A percentile compares a stretch with the other conserved stretches of the same genome.
Evolutionary conservation across 1,140 invertebrate species (phyloP).

Genomic region (Drosophila azteca): DNA sequence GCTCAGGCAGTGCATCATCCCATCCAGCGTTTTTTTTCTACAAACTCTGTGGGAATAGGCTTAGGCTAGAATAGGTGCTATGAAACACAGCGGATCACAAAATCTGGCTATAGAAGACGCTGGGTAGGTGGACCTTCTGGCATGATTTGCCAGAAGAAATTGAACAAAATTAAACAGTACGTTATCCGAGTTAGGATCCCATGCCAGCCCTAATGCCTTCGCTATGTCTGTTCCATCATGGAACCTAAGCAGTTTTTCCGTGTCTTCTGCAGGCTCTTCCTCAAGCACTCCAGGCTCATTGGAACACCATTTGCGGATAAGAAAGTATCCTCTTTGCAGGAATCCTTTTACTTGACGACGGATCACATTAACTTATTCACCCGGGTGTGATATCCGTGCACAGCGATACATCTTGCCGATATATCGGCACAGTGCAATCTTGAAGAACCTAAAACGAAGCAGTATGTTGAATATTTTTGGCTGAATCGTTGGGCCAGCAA

Average conservation of each 20-base stretch:
- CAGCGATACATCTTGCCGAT: conserved; percentile 48
- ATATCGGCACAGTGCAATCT: conserved; percentile 16
- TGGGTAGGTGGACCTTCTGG: neutral
- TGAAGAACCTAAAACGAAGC: conserved; percentile 73
- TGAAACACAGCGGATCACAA: neutral
- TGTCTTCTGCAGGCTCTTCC: conserved; percentile 48
- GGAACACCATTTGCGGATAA: conserved; percentile 12
- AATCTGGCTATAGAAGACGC: neutral
- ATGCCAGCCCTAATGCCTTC: neutral
- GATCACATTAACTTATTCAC: conserved; percentile 29
- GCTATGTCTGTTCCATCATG: conserved; percentile 22
- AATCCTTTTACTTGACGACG: conserved; percentile 21
- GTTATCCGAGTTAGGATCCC: neutral
- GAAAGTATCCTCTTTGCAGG: conserved; percentile 3
- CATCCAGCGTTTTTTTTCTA: too few relatives aligned
- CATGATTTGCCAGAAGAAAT: neutral
- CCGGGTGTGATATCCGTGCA: conserved; percentile 64
- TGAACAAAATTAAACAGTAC: neutral
- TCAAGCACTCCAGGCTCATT: too few relatives aligned
- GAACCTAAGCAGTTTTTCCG: conserved; percentile 25
- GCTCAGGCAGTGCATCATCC: too few relatives aligned
- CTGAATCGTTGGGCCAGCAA: conserved; percentile 1
- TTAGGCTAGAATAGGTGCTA: neutral
- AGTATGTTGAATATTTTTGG: too few relatives aligned
- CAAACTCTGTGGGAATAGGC: too few relatives aligned